Conservation (phyloP, 2,888 invertebrate species). For the Pharmacophagus antenor region DNA sequence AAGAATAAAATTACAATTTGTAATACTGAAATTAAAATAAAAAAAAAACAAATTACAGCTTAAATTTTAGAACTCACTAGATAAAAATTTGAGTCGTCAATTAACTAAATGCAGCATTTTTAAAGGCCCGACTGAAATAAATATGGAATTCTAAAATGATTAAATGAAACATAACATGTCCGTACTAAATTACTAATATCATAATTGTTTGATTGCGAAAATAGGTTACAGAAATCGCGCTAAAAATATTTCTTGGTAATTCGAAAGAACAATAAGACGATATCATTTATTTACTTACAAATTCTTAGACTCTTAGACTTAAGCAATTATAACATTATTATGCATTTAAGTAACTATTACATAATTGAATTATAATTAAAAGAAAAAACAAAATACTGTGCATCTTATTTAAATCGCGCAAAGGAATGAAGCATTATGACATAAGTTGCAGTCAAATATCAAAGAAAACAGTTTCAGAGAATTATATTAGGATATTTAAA, state of each 20-base stretch:
- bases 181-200: neutral
- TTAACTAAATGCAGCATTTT: too few relatives aligned
- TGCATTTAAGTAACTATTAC: constrained; percentile 5
- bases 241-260: neutral
- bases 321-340: neutral
- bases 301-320: neutral
- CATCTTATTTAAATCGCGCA: constrained; percentile 11
- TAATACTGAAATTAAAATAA: too few relatives aligned
- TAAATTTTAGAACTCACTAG: too few relatives aligned
- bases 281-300: neutral
- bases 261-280: neutral
- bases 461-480: constrained; percentile 1
- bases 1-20: too few relatives aligned
- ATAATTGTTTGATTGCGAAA: neutral
- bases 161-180: too few relatives aligned
- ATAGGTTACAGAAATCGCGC: neutral
- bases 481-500: neutral
- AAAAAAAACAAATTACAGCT: too few relatives aligned
- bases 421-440: constrained; percentile 11
- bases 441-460: constrained; percentile 4
- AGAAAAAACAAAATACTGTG: constrained; percentile 15
- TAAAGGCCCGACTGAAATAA: too few relatives aligned
- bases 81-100: too few relatives aligned
- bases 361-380: constrained; percentile 17
- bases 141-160: too few relatives aligned